phyloP scores from a whole-genome alignment of 1,140 invertebrate species.

The Meloidogyne floridensis region DNA sequence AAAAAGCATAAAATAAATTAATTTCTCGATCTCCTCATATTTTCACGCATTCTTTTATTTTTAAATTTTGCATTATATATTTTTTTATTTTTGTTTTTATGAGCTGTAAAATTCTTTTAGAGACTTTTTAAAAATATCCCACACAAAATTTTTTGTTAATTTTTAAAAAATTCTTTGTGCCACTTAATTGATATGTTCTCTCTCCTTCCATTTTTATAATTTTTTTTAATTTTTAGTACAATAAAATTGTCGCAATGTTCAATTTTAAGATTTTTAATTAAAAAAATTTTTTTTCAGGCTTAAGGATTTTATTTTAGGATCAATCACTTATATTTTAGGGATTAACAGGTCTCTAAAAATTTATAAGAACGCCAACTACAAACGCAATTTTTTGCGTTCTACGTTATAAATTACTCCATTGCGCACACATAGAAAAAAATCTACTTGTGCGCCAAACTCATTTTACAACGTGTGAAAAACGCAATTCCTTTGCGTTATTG shows the following conservation, averaged over 20 bases:
- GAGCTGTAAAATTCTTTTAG: background rate
- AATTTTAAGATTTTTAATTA: background rate
- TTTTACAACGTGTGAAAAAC: no score
- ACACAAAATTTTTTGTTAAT: no score
- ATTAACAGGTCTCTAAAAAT: no score
- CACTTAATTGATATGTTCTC: background rate
- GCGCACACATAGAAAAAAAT: no score
- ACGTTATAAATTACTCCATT: no score
- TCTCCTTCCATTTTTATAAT: background rate
- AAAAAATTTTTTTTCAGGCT: no score
- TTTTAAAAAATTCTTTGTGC: background rate
- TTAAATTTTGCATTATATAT: conserved; percentile 2
- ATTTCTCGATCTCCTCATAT: background rate
- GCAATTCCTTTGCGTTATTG: no score
- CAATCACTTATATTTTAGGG: no score
- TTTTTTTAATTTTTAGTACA: background rate
- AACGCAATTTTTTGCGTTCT: no score
- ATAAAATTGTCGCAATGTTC: background rate
- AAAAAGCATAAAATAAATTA: background rate
- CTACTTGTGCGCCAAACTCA: no score
- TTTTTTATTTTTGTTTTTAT: background rate
- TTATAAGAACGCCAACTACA: no score
- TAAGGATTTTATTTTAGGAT: no score
- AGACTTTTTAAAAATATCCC: background rate
- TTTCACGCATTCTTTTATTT: background rate